Evolutionary conservation across 2,113 vertebrate species (phyloP), one percentile per base, ranked within the genome.

Genomic region (Illadopsis cleaveri): DNA sequence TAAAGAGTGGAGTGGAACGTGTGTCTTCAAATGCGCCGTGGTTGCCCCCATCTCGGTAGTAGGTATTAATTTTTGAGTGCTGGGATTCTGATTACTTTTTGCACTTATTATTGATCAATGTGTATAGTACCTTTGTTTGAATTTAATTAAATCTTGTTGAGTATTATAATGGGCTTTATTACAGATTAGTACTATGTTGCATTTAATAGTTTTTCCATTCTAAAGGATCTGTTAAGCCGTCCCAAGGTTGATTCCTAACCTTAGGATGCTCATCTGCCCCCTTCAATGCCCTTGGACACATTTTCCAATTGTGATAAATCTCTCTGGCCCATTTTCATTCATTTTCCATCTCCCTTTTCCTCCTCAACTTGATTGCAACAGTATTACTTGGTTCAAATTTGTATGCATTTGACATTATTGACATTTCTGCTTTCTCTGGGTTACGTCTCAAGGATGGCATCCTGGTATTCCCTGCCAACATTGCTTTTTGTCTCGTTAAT

Each of bases 1-100:
- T 68, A 1, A 82, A 25, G 19, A 4, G 6, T 68, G 27, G 24
- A 65, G 68, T 0, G 0, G 42, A 42, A 17, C 0, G 0, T 38
- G 28, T 1, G 0, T 57, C 35, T 79, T 91, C 69, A 45, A 35
- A 25, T n/a, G 18, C 12, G n/a, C 60, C 0, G 0, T 57, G 24
- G 28, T 53, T 61, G 16, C 5, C 47, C 17, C 13, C 38, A 16
- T 56, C 28, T 86, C 9, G 0, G 15, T 51, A 33, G 5, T 23
- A 57, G 37, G 9, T 70, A 16, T 71, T 61, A 44, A 38, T 61
- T 62, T 62, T 56, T 44, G 65, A 7, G 17, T 82, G 27, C 21
- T 45, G 30, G 54, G 47, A 42, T 86, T 72, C 62, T 68, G 64
- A 25, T 78, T 84, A 22, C 20, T 37, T 44, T 81, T 87, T 76